These are phyloP conservation scores for Hyles euphorbiae DNA, from an alignment of 1,140 invertebrate species.

Conservation along the genomic window DNA sequence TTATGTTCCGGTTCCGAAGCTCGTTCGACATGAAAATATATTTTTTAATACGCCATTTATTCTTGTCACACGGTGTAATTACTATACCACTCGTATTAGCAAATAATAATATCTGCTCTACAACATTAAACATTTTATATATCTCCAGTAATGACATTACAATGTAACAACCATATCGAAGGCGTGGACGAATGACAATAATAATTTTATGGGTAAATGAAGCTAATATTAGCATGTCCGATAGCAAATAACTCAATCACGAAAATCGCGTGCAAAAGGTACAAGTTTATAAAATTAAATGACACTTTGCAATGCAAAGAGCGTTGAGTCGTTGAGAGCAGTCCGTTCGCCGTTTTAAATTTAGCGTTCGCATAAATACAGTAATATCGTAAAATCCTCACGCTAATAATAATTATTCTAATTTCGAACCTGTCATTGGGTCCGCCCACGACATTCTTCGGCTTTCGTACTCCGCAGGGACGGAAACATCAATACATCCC, in stretches of 20 bases:
- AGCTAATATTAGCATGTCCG: background rate
- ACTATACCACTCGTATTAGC: too few species aligned
- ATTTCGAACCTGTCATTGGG: conserved; percentile 21
- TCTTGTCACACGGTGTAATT: too few species aligned
- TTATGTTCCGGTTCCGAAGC: too few species aligned
- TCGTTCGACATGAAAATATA: too few species aligned
- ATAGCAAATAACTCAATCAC: background rate
- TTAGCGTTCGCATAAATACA: conserved; percentile 22
- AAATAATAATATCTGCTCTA: too few species aligned
- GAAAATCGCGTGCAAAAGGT: conserved; percentile 2
- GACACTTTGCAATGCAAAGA: conserved; percentile 6
- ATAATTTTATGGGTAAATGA: too few species aligned
- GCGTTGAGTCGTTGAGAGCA: conserved; percentile 2
- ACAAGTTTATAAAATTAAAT: background rate
- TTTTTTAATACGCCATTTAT: too few species aligned
- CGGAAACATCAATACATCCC: conserved; percentile 1
- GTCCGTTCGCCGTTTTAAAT: conserved; percentile 16
- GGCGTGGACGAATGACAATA: too few species aligned
- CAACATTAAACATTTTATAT: too few species aligned
- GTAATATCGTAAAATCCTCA: conserved; percentile 20
- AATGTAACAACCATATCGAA: too few species aligned
- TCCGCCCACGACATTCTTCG: conserved; percentile 19
- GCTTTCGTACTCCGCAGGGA: conserved; percentile 9
- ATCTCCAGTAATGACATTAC: too few species aligned
- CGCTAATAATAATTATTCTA: conserved; percentile 21